Conservation (phyloP, 2,797 vertebrate genomes). For the Cyclura pinguis region DNA sequence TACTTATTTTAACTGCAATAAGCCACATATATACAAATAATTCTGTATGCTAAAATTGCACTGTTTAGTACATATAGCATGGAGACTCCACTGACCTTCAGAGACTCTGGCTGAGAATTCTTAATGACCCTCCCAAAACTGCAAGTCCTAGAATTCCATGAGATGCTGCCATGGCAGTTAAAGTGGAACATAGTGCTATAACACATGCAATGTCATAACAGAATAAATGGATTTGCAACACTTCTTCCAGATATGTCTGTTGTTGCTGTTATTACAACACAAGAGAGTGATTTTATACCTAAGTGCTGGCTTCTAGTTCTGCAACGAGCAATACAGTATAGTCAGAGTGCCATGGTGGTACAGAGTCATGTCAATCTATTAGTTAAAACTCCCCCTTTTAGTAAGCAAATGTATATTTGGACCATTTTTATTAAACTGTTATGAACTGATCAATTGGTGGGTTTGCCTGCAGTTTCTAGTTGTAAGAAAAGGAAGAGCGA, state of each 20-base stretch:
- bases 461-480: too few relatives aligned
- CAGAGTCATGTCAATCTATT: background rate
- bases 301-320: background rate
- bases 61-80: background rate
- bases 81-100: background rate
- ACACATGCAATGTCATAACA: too few relatives aligned
- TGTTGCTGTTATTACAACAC: background rate
- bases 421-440: background rate
- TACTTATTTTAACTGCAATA: background rate
- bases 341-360: too few relatives aligned
- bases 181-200: too few relatives aligned
- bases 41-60: background rate
- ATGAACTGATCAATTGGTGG: background rate
- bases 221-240: too few relatives aligned
- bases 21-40: background rate
- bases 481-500: background rate
- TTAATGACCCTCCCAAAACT: too few relatives aligned
- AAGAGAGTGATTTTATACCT: background rate
- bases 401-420: background rate
- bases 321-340: background rate
- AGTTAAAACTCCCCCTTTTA: background rate
- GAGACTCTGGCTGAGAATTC: too few relatives aligned
- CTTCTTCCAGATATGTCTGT: too few relatives aligned
- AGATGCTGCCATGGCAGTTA: too few relatives aligned
- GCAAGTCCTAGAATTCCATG: too few relatives aligned